Conservation (phyloP, 2,113 vertebrate genomes). For the Numida meleagris region DNA sequence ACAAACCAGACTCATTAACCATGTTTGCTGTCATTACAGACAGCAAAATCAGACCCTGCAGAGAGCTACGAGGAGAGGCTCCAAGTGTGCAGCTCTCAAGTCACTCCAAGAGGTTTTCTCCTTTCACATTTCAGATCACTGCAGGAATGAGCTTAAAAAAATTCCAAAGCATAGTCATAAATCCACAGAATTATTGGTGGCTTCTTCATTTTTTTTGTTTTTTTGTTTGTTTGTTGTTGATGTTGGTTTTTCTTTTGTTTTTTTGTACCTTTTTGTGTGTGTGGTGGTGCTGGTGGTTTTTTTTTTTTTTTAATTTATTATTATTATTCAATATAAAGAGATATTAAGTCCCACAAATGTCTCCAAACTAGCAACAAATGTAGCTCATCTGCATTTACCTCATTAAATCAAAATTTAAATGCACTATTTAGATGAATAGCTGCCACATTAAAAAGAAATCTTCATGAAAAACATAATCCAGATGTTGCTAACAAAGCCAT, state of each 20-base stretch:
- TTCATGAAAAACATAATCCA: not conserved
- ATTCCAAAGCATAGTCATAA: not conserved
- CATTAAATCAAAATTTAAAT: not conserved
- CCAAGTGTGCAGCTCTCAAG: not conserved
- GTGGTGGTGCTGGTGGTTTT: no score
- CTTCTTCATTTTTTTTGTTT: not conserved
- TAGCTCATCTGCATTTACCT: not conserved
- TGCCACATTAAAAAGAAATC: not conserved
- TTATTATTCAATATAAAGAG: not conserved
- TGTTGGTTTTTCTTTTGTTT: no score
- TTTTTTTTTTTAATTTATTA: not conserved
- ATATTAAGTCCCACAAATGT: not conserved
- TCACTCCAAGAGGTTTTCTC: fast-evolving
- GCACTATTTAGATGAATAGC: not conserved
- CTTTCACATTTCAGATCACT: not conserved
- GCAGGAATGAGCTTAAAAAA: not conserved
- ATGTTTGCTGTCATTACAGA: not conserved
- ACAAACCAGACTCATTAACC: not conserved
- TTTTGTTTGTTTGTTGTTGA: not conserved
- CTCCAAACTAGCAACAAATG: not conserved
- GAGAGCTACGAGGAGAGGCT: not conserved
- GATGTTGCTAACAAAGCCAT: not conserved
- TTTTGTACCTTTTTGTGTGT: no score
- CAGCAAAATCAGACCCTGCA: not conserved
- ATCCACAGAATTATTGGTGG: not conserved